phyloP scores from a whole-genome alignment of 1,140 invertebrate species.

The Drosophila lowei region DNA sequence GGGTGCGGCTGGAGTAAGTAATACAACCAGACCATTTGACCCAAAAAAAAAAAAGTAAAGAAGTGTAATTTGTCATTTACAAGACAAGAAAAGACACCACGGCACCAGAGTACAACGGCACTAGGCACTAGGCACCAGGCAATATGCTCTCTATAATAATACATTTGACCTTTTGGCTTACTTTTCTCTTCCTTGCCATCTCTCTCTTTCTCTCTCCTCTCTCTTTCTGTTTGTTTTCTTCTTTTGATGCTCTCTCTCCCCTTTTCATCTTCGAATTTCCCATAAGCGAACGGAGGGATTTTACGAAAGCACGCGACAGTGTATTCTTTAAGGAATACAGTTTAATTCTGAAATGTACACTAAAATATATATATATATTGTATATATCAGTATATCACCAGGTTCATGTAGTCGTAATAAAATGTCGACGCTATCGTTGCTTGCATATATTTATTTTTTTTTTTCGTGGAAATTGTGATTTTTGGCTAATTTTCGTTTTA shows the following conservation, averaged over 20 bases:
- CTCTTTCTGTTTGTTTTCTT: constrained; percentile 6
- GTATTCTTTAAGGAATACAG: too few species aligned
- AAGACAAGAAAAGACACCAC: constrained; percentile 16
- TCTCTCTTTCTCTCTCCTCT: not conserved
- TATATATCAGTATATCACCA: too few species aligned
- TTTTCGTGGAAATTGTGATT: too few species aligned
- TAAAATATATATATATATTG: too few species aligned
- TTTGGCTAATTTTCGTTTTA: too few species aligned
- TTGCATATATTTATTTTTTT: too few species aligned
- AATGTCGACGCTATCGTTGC: too few species aligned
- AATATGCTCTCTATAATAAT: constrained; percentile 50
- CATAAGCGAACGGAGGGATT: too few species aligned
- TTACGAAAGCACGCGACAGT: too few species aligned
- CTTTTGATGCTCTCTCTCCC: not conserved
- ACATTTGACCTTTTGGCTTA: constrained; percentile 79
- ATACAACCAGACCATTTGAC: constrained; percentile 52
- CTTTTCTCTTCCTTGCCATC: constrained; percentile 31
- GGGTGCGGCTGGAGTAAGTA: constrained; percentile 1
- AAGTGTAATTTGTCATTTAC: constrained; percentile 36
- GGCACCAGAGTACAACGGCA: not conserved
- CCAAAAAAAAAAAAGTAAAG: constrained; percentile 21
- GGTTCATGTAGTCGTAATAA: too few species aligned
- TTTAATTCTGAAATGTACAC: too few species aligned
- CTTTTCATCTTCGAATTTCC: constrained; percentile 4
- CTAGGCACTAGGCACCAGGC: not conserved